A percentile compares a stretch with the other conserved stretches of the same genome.
phyloP scores from a whole-genome alignment of 2,797 vertebrate species.

The Fundulus diaphanus region DNA sequence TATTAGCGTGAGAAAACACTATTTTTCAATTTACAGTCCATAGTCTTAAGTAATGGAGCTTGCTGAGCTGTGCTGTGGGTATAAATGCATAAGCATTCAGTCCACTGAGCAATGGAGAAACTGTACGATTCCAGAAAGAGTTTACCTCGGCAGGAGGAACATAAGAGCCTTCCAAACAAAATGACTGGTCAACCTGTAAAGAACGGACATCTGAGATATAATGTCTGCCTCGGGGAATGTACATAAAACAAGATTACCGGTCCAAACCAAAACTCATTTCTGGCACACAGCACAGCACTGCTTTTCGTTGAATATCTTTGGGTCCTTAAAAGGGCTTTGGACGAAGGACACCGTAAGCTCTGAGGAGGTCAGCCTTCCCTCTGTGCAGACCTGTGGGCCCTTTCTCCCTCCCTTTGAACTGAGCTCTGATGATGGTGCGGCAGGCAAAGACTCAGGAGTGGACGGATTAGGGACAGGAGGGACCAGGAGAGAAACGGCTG shows the following conservation, averaged over 20 bases:
- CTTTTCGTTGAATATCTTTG: slow-evolving; percentile 55
- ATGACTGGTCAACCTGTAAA: slow-evolving; percentile 36
- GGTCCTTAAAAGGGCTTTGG: slow-evolving; percentile 68
- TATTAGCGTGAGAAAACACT: slow-evolving; percentile 82
- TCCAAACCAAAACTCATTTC: slow-evolving; percentile 55
- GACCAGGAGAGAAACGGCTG: slow-evolving; percentile 60
- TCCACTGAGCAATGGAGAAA: slow-evolving; percentile 23
- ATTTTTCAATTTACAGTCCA: slow-evolving; percentile 76
- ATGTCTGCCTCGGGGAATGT: slow-evolving; percentile 40
- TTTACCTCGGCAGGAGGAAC: slow-evolving; percentile 27
- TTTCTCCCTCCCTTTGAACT: slow-evolving; percentile 70
- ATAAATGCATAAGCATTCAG: slow-evolving; percentile 43
- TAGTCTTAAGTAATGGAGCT: slow-evolving; percentile 61
- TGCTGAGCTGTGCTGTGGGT: slow-evolving; percentile 31
- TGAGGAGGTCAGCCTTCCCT: slow-evolving; percentile 70
- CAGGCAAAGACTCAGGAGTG: slow-evolving; percentile 68
- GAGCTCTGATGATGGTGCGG: slow-evolving; percentile 63
- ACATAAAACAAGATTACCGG: slow-evolving; percentile 53
- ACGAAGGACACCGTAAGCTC: slow-evolving; percentile 73
- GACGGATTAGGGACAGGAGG: slow-evolving; percentile 73
- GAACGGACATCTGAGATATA: slow-evolving; percentile 31
- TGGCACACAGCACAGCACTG: slow-evolving; percentile 41
- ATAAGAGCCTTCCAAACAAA: slow-evolving; percentile 33
- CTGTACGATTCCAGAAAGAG: slow-evolving; percentile 12
- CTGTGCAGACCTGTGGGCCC: slow-evolving; percentile 65